Conservation (phyloP, 2,113 vertebrate species). For the Rana temporaria region DNA sequence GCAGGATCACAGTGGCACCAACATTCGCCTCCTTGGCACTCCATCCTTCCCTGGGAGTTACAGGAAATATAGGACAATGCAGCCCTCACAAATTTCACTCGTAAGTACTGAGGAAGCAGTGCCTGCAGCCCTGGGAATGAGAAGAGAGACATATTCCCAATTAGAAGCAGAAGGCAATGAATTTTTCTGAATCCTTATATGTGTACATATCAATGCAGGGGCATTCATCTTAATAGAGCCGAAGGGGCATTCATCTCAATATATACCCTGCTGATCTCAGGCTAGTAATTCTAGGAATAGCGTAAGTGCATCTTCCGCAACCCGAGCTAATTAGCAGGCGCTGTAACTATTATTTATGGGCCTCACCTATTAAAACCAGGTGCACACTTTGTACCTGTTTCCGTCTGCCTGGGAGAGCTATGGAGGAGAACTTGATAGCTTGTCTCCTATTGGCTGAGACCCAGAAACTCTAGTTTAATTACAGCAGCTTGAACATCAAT, state of each 20-base stretch:
- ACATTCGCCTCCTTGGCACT: conserved; percentile 91
- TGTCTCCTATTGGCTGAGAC: conserved; percentile 14
- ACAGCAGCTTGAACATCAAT: conserved; percentile 32
- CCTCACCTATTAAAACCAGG: conserved; percentile 45
- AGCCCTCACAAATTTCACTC: conserved; percentile 87
- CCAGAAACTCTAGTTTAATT: conserved; percentile 25
- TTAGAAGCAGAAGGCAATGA: conserved; percentile 33
- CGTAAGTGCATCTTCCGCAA: not conserved
- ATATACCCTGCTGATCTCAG: conserved; percentile 25
- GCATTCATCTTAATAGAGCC: conserved; percentile 23
- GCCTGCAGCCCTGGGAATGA: conserved; percentile 85
- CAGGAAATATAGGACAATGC: conserved; percentile 97
- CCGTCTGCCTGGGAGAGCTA: conserved; percentile 10
- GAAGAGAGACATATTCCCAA: conserved; percentile 20
- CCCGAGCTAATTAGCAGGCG: conserved; percentile 31
- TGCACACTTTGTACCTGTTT: conserved; percentile 46
- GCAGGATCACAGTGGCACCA: conserved; percentile 87
- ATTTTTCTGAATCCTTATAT: conserved; percentile 3
- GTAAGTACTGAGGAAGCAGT: conserved; percentile 89
- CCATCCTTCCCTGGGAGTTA: conserved; percentile 89
- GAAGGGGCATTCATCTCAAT: conserved; percentile 42
- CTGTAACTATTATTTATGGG: conserved; percentile 45
- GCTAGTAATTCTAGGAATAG: conserved; percentile 13
- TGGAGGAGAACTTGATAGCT: conserved; percentile 19
- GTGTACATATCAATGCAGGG: conserved; percentile 17